These are phyloP conservation scores for Potamilus streckersoni DNA, from an alignment of 1,140 invertebrate species.

Conservation along the genomic window DNA sequence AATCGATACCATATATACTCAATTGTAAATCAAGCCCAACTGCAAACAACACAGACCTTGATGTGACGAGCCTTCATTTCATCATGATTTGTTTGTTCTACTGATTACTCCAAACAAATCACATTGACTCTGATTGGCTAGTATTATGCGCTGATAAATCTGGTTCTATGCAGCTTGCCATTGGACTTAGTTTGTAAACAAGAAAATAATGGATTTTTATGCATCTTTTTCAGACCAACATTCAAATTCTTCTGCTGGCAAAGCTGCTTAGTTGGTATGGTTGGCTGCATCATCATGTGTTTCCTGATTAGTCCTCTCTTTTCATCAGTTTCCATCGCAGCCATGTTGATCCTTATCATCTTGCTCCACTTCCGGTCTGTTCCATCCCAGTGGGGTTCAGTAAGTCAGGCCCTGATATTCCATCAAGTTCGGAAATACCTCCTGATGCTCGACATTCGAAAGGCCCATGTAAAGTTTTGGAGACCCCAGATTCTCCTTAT, in stretches of 20 bases:
- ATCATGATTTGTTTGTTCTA: too few relatives aligned
- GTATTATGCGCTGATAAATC: neutral
- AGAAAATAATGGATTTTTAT: too few relatives aligned
- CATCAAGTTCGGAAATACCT: conserved; percentile 99
- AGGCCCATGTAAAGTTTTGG: conserved; percentile 99
- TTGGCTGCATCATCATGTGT: conserved; percentile 93
- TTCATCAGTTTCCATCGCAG: conserved; percentile 86
- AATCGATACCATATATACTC: too few relatives aligned
- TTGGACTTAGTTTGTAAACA: neutral
- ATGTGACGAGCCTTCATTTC: too few relatives aligned
- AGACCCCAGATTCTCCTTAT: conserved; percentile 95
- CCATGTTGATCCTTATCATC: conserved; percentile 87
- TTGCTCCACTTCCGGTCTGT: conserved; percentile 93
- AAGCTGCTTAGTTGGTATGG: conserved; percentile 87
- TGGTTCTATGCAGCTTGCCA: neutral
- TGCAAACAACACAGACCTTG: too few relatives aligned
- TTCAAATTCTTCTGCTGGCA: conserved; percentile 98
- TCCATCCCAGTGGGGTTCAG: conserved; percentile 92
- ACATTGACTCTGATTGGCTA: neutral
- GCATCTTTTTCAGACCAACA: conserved; percentile 78
- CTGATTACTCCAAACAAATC: too few relatives aligned
- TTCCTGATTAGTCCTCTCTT: conserved; percentile 94
- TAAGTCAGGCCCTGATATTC: conserved; percentile 98
- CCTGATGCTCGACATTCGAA: conserved; percentile 92
- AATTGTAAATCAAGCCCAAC: too few relatives aligned